Base-by-base conservation (phyloP, 2,888 invertebrate species). In the Pseudococcus longispinus region DNA sequence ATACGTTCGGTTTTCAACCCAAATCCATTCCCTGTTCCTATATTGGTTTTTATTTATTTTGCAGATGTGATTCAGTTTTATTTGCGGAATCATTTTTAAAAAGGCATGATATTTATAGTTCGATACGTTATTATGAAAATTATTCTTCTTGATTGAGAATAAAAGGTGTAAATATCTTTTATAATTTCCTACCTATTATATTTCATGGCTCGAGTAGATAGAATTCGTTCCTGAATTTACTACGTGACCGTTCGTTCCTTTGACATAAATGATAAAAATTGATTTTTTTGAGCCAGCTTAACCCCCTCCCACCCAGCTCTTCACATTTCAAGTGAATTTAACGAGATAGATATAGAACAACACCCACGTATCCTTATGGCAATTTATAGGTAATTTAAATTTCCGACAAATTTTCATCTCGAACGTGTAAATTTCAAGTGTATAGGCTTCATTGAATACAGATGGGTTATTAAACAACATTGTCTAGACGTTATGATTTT, bases 401-500 rank as follows among this genome's bases (percentile, higher is more conserved):
- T 60, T 60, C 60, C 60, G 15, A 20, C 60, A 23, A 60, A 60
- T 60, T 23, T 23, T 60, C 20, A 11, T 23, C 60, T 23, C 60
- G 23, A 11, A 60, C 60, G 23, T 23, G 60, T 23, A 23, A 60
- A 60, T 60, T 60, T 60, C 60, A 60, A 23, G 23, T 9, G 23
- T 60, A 80, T 80, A 37, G 77, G 42, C 42, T 80, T 20, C 77
- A 13, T 9, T 42, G 42, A 80, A 80, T 80, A 80, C 77, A 80
- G 20, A 70, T 70, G 18, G 70, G 70, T 70, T 70, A 70, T 70
- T 70, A 29, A 80, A 20, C 77, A 80, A 80, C 77, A 80, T 80
- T 80, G 77, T 80, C 77, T 80, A 80, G 77, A 80, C 77, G 77
- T 42, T 80, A 80, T 80, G 42, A 80, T 80, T 80, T 70, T 80